Conservation (phyloP, 1,140 invertebrate genomes). For the Calycopis cecrops region DNA sequence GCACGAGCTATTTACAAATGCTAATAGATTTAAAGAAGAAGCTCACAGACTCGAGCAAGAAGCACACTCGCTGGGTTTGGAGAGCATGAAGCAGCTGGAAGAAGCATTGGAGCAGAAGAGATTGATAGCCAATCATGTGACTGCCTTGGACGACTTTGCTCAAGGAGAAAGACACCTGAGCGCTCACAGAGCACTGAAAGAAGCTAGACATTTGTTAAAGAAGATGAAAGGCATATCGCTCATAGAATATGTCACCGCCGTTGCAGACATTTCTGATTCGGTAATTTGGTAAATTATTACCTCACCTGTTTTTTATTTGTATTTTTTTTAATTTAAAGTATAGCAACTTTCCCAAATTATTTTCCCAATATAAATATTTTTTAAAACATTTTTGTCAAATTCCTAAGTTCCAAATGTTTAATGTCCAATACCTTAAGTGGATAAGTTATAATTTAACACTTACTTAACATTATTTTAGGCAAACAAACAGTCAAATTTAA, state of each 20-base stretch:
- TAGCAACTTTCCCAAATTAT: too few relatives aligned
- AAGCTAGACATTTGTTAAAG: conserved; percentile 75
- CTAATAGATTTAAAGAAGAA: conserved; percentile 42
- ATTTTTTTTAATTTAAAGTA: too few relatives aligned
- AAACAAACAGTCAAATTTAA: conserved; percentile 58
- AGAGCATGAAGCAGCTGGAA: conserved; percentile 60
- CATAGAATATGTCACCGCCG: conserved; percentile 55
- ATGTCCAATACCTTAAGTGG: too few relatives aligned
- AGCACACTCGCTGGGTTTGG: conserved; percentile 47
- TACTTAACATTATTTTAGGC: conserved; percentile 35
- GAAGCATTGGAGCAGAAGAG: conserved; percentile 47
- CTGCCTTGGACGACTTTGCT: conserved; percentile 72
- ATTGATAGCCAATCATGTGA: conserved; percentile 50
- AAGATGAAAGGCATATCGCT: conserved; percentile 76
- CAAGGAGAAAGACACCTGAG: conserved; percentile 76
- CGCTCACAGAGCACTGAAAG: conserved; percentile 76
- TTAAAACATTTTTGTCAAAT: neutral
- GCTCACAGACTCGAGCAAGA: conserved; percentile 41
- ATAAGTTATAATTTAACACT: too few relatives aligned
- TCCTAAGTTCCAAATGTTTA: neutral
- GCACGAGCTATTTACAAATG: conserved; percentile 45
- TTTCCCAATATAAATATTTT: neutral
- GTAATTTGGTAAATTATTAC: conserved; percentile 36
- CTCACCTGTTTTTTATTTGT: neutral
- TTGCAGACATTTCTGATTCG: conserved; percentile 69